Evolutionary conservation across 35 echinoderm and acorn worm genomes (phyloP).

Genomic region (Ophiothrix spiculata): DNA sequence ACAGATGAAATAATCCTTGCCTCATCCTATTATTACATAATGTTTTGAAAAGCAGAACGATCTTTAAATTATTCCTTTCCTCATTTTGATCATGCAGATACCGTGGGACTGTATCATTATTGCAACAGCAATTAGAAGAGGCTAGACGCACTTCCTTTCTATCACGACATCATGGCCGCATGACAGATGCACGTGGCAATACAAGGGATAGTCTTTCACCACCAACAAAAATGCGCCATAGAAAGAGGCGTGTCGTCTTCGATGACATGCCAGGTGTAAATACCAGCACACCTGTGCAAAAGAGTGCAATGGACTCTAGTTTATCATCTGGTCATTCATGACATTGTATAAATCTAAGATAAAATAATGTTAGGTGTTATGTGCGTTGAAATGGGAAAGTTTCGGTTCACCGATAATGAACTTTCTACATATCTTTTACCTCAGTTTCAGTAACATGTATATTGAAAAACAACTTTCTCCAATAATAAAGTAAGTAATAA

Average conservation of each 20-base stretch:
- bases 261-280: not conserved
- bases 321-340: not conserved
- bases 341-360: too few relatives aligned
- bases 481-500: too few relatives aligned
- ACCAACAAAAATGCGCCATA: not conserved
- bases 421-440: too few relatives aligned
- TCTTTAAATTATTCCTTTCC: too few relatives aligned
- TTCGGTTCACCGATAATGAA: too few relatives aligned
- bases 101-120: slow-evolving; percentile 9
- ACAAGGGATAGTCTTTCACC: not conserved
- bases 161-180: not conserved
- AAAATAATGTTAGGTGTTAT: too few relatives aligned
- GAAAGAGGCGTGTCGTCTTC: not conserved
- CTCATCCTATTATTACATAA: too few relatives aligned
- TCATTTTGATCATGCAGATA: not conserved
- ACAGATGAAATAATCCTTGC: too few relatives aligned
- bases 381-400: too few relatives aligned
- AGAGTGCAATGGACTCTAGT: not conserved
- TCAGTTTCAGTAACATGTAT: too few relatives aligned
- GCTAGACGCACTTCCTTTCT: not conserved
- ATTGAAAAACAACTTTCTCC: too few relatives aligned
- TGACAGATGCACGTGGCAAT: not conserved
- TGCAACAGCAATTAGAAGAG: slow-evolving; percentile 32
- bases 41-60: too few relatives aligned
- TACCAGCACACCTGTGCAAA: not conserved